Evolutionary conservation across 2,113 vertebrate species (phyloP).

Genomic region (Silurus asotus): DNA sequence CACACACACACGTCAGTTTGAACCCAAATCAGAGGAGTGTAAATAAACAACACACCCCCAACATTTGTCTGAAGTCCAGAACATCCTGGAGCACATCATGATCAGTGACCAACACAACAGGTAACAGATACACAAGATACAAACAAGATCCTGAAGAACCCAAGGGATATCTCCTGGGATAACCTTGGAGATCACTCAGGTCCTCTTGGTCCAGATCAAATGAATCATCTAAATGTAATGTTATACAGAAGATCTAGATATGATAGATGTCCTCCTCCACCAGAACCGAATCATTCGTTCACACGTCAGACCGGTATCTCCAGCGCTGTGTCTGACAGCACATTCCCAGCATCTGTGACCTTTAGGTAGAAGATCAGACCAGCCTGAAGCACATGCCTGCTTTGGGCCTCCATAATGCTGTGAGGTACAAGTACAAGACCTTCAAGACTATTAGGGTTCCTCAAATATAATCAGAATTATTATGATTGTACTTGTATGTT

Average conservation of each 20-base stretch:
- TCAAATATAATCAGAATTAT: no score
- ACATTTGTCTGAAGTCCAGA: neutral
- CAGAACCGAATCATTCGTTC: neutral
- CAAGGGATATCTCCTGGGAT: neutral
- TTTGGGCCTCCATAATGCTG: constrained; percentile 14
- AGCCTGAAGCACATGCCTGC: constrained; percentile 24
- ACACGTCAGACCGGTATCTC: neutral
- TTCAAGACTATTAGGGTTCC: neutral
- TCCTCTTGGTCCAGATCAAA: neutral
- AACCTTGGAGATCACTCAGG: no score
- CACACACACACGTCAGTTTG: neutral
- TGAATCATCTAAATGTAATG: neutral
- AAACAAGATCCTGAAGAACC: neutral
- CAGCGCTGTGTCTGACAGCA: neutral
- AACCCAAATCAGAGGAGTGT: neutral
- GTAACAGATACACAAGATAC: neutral
- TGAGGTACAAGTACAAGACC: neutral
- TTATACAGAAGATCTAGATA: neutral
- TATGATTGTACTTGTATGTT: neutral
- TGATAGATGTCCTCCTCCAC: neutral
- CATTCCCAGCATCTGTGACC: constrained; percentile 42
- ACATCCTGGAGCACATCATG: neutral
- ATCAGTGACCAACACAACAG: neutral
- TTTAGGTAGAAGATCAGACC: constrained; percentile 34
- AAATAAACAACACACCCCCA: neutral